Conservation (phyloP, 92 coral and sea anemone species). For the Siderastrea siderea region DNA sequence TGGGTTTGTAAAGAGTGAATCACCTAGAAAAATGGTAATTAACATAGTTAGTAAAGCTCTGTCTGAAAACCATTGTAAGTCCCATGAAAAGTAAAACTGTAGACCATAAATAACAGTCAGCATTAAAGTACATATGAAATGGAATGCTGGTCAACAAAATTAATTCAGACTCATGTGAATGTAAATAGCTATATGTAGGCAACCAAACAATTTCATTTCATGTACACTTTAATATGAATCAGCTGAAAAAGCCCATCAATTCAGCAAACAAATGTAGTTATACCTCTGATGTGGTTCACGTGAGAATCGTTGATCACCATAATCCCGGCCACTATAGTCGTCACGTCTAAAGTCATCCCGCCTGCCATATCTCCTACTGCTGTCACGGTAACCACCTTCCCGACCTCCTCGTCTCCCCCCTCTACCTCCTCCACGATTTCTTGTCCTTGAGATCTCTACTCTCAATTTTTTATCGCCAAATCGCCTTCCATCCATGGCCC, state of each 20-base stretch:
- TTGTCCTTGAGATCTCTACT: conserved; percentile 76
- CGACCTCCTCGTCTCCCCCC: conserved; percentile 61
- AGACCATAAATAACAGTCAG: not conserved
- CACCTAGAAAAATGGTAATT: conserved; percentile 25
- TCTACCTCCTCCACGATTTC: conserved; percentile 58
- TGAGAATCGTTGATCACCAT: conserved; percentile 6
- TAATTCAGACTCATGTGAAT: not conserved
- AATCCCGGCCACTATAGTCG: not conserved
- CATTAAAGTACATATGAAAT: conserved; percentile 1
- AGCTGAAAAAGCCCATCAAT: not conserved
- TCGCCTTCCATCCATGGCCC: conserved; percentile 71
- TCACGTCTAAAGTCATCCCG: conserved; percentile 41
- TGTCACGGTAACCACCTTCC: conserved; percentile 29
- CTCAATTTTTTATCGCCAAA: conserved; percentile 65
- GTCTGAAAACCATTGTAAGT: not conserved
- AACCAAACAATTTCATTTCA: not conserved
- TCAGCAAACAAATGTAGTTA: not conserved
- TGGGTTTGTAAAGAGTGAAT: conserved; percentile 23
- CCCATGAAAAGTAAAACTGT: not conserved
- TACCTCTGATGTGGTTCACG: conserved; percentile 14
- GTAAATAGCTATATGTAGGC: not conserved
- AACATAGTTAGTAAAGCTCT: not conserved
- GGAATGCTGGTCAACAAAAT: not conserved
- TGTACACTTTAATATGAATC: not conserved
- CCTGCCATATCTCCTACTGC: conserved; percentile 24